These are phyloP conservation scores for Temnopleurus reevesii DNA, from an alignment of 53 echinoderm and acorn worm species.

Conservation along the genomic window DNA sequence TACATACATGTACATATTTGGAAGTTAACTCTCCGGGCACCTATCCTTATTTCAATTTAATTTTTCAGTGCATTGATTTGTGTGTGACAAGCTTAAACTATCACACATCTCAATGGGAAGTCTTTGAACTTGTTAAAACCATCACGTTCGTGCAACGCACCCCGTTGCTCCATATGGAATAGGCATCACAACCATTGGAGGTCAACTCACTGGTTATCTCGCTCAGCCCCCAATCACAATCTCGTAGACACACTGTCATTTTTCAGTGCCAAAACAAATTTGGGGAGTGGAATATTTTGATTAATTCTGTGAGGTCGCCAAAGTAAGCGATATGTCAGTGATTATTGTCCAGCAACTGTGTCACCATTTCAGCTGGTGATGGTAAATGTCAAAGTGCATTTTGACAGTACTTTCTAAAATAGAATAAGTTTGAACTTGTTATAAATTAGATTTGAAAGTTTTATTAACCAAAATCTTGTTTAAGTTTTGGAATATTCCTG, in stretches of 20 bases:
- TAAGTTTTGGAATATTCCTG: background rate
- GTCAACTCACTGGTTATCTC: background rate
- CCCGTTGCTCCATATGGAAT: conserved; percentile 27
- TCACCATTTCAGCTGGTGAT: background rate
- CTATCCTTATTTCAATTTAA: too few species aligned
- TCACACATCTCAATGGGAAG: too few species aligned
- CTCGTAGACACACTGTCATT: background rate
- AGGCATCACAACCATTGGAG: background rate
- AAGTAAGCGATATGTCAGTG: conserved; percentile 6
- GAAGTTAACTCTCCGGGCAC: too few species aligned
- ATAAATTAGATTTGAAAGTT: too few species aligned
- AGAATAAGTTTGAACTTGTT: too few species aligned
- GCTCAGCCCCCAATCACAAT: background rate
- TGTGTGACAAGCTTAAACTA: too few species aligned
- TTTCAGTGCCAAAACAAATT: conserved; percentile 23
- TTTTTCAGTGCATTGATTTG: too few species aligned
- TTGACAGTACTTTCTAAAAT: background rate
- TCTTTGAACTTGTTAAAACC: too few species aligned
- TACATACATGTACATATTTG: too few species aligned
- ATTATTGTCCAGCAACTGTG: background rate
- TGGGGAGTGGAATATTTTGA: background rate
- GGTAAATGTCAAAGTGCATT: background rate
- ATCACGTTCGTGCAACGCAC: too few species aligned
- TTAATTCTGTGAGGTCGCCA: background rate
- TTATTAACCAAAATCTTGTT: too few species aligned